A percentile compares a stretch with the other conserved stretches of the same genome.
These are phyloP conservation scores for Cotesia typhae DNA, from an alignment of 1,140 invertebrate genomes.

Conservation along the genomic window DNA sequence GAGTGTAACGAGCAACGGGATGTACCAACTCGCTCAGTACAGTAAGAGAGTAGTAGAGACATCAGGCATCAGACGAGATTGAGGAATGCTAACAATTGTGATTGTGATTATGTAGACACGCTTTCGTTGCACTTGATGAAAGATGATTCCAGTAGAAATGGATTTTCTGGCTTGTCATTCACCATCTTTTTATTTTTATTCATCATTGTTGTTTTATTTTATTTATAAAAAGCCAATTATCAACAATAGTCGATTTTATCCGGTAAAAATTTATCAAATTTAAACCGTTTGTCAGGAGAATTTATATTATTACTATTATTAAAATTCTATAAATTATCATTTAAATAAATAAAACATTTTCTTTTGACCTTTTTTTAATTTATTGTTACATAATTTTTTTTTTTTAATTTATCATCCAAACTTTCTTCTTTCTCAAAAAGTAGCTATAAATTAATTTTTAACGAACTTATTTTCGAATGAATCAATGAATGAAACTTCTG, in stretches of 20 bases:
- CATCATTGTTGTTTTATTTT: no score
- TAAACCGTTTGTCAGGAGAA: no score
- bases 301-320: not conserved
- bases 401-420: not conserved
- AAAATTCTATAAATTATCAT: not conserved
- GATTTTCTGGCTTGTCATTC: no score
- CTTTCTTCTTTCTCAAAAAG: not conserved
- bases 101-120: not conserved
- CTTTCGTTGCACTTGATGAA: no score
- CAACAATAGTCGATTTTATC: no score
- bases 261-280: no score
- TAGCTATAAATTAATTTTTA: not conserved
- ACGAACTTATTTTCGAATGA: not conserved
- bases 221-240: no score
- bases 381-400: not conserved
- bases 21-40: not conserved
- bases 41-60: not conserved
- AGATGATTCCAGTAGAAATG: no score
- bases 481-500: slow-evolving; percentile 1
- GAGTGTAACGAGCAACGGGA: slow-evolving; percentile 6
- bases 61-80: not conserved
- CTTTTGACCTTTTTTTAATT: slow-evolving; percentile 8
- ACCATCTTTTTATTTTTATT: no score
- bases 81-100: not conserved
- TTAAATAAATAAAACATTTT: not conserved